phyloP scores from a whole-genome alignment of 2,888 invertebrate species.

The Tuta absoluta region DNA sequence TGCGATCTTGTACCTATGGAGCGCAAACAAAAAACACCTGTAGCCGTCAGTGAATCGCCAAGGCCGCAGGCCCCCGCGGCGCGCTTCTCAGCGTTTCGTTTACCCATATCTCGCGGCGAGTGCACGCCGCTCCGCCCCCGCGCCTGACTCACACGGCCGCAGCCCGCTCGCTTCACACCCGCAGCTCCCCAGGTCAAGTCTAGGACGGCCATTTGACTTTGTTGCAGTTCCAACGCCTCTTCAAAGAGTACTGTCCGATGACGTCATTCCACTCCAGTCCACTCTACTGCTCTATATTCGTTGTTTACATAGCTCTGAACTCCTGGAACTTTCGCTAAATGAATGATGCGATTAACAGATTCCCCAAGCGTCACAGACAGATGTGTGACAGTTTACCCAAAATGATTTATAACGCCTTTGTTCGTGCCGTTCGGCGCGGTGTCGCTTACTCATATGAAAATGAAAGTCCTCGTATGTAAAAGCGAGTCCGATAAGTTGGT shows the following conservation, averaged over 20 bases:
- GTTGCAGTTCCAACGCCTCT: conserved; percentile 32
- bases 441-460: conserved; percentile 43
- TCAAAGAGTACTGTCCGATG: conserved; percentile 1
- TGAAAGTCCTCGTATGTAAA: conserved; percentile 50
- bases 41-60: conserved; percentile 76
- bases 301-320: not conserved
- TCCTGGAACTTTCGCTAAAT: not conserved
- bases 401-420: not conserved
- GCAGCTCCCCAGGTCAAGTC: conserved; percentile 55
- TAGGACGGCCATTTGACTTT: conserved; percentile 58
- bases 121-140: conserved; percentile 68
- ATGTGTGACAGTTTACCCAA: not conserved
- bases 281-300: conserved; percentile 15
- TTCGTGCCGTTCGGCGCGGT: not conserved
- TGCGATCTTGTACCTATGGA: conserved; percentile 57
- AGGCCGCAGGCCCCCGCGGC: conserved; percentile 75
- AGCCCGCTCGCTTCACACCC: conserved; percentile 46
- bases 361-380: not conserved
- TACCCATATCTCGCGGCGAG: conserved; percentile 79
- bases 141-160: conserved; percentile 64
- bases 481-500: conserved; percentile 48
- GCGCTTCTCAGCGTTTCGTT: conserved; percentile 74
- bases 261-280: conserved; percentile 10
- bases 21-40: conserved; percentile 79
- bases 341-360: not conserved